Evolutionary conservation across 2,113 vertebrate genomes (phyloP), one percentile per base, ranked within the genome.

Genomic region (Jacana jacana): DNA sequence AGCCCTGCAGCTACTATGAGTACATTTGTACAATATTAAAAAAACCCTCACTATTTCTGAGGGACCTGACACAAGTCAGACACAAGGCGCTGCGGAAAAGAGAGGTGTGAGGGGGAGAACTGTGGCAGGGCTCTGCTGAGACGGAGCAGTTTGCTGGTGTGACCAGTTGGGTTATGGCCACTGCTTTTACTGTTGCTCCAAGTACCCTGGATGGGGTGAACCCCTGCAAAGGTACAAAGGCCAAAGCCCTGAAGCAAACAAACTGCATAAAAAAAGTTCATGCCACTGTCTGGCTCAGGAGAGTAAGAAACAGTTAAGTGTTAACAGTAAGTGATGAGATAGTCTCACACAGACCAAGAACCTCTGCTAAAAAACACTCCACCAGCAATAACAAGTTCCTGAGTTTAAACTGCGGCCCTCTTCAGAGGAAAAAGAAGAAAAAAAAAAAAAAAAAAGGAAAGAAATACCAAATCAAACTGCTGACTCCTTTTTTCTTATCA

Each of bases 401-500:
- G 78, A 88, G 95, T 93, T 92, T 89, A 95, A 97, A 94, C 88
- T 91, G 81, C 30, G 18, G 88, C 61, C 44, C 30, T 66, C 96
- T 97, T 96, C 93, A 92, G 91, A 81, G 60, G 1, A 10, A 13
- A 9, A 13, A 2, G 48, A n/a, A 65, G 40, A 52, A 40, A n/a
- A 37, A 46, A 33, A 17, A 13, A 17, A 42, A 54, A 27, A 25
- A 7, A 60, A 24, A 33, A 20, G 66, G 71, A 92, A 93, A 95
- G 79, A 93, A 81, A 79, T 96, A 95, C 94, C 96, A 97, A 97
- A 97, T 97, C 96, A 98, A 98, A 98, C 84, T 98, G 97, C 97
- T 98, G 98, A 98, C 97, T 98, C 96, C 51, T 86, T 95, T 95
- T 89, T 97, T 93, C 92, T 96, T 97, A 97, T 97, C 97, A 97